phyloP scores from a whole-genome alignment of 2,888 invertebrate species.

The Ametastegia equiseti region DNA sequence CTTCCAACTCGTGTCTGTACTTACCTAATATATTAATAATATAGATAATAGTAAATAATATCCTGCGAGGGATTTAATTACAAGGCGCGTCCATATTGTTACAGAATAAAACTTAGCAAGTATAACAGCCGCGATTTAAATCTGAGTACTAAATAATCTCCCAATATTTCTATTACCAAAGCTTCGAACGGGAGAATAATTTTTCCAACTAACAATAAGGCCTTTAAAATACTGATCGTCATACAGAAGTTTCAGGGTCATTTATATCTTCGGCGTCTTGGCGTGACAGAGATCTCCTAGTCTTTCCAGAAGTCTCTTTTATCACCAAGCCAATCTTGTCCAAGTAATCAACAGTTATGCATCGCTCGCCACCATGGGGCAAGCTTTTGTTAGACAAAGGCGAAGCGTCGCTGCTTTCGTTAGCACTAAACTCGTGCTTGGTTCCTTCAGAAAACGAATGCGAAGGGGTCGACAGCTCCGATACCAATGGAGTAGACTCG shows the following conservation, averaged over 20 bases:
- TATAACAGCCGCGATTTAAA: background rate
- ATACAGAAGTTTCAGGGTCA: conserved; percentile 73
- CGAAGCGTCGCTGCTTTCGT: conserved; percentile 63
- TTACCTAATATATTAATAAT: background rate
- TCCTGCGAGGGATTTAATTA: conserved; percentile 1
- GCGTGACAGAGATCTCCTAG: conserved; percentile 57
- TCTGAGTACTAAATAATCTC: background rate
- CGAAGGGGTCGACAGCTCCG: conserved; percentile 74
- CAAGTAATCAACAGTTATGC: conserved; percentile 56
- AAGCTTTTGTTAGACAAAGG: conserved; percentile 61
- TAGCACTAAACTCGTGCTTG: conserved; percentile 60
- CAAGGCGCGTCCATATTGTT: conserved; percentile 20
- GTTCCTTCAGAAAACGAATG: conserved; percentile 67
- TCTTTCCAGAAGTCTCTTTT: conserved; percentile 57
- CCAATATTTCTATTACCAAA: background rate
- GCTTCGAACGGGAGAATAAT: background rate
- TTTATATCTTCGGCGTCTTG: conserved; percentile 69
- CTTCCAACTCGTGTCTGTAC: background rate
- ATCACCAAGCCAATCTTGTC: conserved; percentile 63
- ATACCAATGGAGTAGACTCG: conserved; percentile 84
- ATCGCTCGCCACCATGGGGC: conserved; percentile 60
- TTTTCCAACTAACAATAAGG: background rate
- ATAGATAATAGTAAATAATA: conserved; percentile 1
- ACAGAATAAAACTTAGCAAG: background rate
- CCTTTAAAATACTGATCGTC: conserved; percentile 51